Evolutionary conservation across 2,888 invertebrate species (phyloP).

Genomic region (Heterodera filipjevi): DNA sequence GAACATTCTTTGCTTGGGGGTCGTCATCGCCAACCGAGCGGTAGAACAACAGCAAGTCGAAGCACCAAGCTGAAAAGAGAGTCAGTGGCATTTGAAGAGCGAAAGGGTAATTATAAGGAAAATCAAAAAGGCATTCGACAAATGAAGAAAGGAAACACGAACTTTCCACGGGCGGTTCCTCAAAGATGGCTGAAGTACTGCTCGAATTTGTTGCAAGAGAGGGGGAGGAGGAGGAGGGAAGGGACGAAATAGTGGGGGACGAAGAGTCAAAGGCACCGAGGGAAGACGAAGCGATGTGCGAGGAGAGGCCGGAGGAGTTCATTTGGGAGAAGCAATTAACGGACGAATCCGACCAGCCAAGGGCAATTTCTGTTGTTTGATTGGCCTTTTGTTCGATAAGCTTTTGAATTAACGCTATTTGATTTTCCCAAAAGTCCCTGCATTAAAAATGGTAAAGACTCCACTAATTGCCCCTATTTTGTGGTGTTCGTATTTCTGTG

Average conservation of each 20-base stretch:
- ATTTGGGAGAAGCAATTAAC: neutral
- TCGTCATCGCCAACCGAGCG: slow-evolving; percentile 45
- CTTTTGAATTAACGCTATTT: no score
- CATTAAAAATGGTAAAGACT: neutral
- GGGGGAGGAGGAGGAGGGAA: neutral
- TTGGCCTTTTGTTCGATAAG: no score
- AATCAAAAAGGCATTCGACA: neutral
- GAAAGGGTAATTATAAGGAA: no score
- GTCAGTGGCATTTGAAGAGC: neutral
- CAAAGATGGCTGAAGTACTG: neutral
- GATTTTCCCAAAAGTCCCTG: neutral
- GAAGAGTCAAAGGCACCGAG: neutral
- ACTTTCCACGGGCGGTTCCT: slow-evolving; percentile 3
- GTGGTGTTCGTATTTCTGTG: neutral
- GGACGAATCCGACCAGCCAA: no score
- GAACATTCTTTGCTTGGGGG: slow-evolving; percentile 39
- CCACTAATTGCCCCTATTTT: neutral
- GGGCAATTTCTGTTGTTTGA: no score
- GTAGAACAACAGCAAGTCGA: slow-evolving; percentile 47
- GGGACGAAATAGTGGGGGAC: neutral
- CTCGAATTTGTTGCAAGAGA: neutral
- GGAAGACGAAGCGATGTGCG: neutral
- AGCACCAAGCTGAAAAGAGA: slow-evolving; percentile 40
- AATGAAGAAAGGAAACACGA: neutral
- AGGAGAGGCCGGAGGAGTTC: neutral